Conservation (phyloP, 2,888 invertebrate genomes). For the Tupiocoris notatus region DNA sequence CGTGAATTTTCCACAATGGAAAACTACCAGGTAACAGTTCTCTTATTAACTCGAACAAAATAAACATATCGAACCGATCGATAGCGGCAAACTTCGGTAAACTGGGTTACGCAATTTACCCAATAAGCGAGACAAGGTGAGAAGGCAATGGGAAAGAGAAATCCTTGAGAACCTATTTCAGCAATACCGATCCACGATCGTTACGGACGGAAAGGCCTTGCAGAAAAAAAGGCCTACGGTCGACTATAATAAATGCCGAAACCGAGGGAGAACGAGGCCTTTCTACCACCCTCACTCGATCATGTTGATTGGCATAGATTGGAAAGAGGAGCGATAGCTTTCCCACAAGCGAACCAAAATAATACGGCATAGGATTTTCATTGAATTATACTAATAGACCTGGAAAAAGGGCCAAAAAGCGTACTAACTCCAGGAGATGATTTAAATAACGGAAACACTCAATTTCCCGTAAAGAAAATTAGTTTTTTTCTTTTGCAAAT, state of each 20-base stretch:
- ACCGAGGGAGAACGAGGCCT: background rate
- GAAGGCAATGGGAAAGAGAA: slow-evolving; percentile 31
- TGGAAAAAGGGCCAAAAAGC: too few relatives aligned
- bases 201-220: background rate
- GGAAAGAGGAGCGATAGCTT: background rate
- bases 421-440: too few relatives aligned
- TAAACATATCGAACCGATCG: too few relatives aligned
- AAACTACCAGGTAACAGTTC: too few relatives aligned
- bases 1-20: too few relatives aligned
- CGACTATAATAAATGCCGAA: background rate
- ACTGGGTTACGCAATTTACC: background rate
- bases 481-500: too few relatives aligned
- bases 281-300: background rate
- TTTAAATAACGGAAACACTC: too few relatives aligned
- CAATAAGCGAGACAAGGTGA: slow-evolving; percentile 7
- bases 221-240: background rate
- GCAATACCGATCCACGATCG: background rate
- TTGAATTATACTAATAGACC: too few relatives aligned
- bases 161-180: slow-evolving; percentile 29
- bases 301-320: background rate
- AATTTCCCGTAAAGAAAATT: too few relatives aligned
- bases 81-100: background rate
- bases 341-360: too few relatives aligned
- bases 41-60: too few relatives aligned
- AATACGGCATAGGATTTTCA: too few relatives aligned